Conservation (phyloP, 2,797 vertebrate species). For the Xiphorhynchus erythropygius region DNA sequence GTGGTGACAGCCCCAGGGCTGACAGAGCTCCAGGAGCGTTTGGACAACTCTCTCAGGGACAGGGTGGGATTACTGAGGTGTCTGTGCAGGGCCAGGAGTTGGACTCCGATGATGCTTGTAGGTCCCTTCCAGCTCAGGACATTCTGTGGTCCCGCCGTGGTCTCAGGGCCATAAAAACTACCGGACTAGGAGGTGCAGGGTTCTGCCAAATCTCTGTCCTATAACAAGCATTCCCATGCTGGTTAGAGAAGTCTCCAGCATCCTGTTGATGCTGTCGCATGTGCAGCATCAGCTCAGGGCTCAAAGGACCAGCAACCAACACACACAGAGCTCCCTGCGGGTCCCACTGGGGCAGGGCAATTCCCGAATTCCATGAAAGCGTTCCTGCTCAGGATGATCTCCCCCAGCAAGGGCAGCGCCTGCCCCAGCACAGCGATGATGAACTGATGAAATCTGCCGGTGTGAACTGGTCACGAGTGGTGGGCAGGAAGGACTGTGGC, state of each 20-base stretch:
- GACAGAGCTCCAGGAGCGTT: neutral
- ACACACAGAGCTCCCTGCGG: fast-evolving
- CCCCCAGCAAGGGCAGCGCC: fast-evolving
- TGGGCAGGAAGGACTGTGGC: neutral
- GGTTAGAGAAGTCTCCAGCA: fast-evolving
- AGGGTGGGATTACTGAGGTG: neutral
- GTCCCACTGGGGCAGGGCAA: fast-evolving
- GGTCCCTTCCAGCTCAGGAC: neutral
- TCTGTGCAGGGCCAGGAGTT: neutral
- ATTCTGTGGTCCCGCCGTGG: neutral
- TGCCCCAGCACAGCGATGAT: neutral
- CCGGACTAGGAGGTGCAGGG: fast-evolving
- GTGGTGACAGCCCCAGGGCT: neutral
- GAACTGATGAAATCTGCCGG: too few relatives aligned
- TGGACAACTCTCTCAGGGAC: fast-evolving
- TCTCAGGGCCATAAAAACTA: fast-evolving
- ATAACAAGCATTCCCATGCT: fast-evolving
- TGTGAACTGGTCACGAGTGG: neutral
- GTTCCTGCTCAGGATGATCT: fast-evolving
- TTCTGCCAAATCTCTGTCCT: neutral
- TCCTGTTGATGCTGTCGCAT: fast-evolving
- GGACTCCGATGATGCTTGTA: neutral
- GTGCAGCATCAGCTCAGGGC: neutral
- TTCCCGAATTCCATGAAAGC: fast-evolving
- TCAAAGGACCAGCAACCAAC: fast-evolving